These are phyloP conservation scores for Hypotaenidia okinawae DNA, from an alignment of 2,797 vertebrate genomes.

Conservation along the genomic window DNA sequence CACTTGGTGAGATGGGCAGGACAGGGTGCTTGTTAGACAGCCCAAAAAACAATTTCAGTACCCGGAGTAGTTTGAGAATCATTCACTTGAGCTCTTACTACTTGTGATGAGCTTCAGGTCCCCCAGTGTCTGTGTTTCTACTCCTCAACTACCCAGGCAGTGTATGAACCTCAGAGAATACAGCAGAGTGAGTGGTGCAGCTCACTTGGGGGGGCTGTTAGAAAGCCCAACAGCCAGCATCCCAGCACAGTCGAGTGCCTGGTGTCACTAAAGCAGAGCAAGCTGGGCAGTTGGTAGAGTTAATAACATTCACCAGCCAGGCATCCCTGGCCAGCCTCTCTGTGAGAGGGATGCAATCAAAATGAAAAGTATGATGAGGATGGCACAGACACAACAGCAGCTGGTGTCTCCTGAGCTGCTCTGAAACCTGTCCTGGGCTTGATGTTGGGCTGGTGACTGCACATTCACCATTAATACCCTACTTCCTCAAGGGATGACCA, in stretches of 20 bases:
- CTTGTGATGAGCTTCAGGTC: not conserved
- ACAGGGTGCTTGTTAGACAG: not conserved
- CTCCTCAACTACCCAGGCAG: not conserved
- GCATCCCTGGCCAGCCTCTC: not conserved
- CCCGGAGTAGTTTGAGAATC: fast-evolving
- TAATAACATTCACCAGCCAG: not conserved
- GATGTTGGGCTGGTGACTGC: not conserved
- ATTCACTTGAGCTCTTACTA: not conserved
- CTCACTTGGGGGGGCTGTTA: not conserved
- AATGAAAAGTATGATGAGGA: not conserved
- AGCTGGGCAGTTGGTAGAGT: not conserved
- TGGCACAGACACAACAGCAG: not conserved
- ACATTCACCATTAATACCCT: not conserved
- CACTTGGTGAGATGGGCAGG: not conserved
- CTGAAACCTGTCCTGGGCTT: not conserved
- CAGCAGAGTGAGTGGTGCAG: not conserved
- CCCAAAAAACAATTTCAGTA: not conserved
- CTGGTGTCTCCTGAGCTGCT: not conserved
- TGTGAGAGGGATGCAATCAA: not conserved
- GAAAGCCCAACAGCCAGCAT: not conserved
- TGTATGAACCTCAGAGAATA: not conserved
- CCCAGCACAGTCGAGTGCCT: not conserved
- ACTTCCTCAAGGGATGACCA: not conserved
- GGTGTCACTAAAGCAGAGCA: not conserved
- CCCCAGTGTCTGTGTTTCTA: not conserved